Evolutionary conservation across 2,888 invertebrate species (phyloP).

Genomic region (Crematogaster levior): DNA sequence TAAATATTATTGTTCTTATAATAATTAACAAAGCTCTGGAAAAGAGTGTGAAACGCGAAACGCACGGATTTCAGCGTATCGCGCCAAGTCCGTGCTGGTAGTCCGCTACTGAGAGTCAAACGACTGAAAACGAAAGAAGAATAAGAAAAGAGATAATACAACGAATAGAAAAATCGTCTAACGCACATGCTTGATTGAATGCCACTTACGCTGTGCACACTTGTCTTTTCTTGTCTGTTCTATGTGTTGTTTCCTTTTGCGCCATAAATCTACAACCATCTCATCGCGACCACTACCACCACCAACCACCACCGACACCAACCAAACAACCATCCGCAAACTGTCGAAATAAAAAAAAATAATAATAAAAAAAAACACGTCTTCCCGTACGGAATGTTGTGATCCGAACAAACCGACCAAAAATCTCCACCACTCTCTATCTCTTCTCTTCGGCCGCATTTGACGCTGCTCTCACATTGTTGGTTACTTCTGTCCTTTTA

Average conservation of each 20-base stretch:
- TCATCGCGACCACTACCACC: conserved; percentile 65
- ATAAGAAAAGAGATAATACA: conserved; percentile 5
- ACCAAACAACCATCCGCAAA: conserved; percentile 59
- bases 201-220: conserved; percentile 85
- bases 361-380: conserved; percentile 25
- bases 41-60: background rate
- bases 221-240: conserved; percentile 84
- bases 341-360: conserved; percentile 48
- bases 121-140: background rate
- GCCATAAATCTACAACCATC: conserved; percentile 77
- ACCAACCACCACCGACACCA: conserved; percentile 50
- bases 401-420: conserved; percentile 43
- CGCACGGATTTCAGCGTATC: background rate
- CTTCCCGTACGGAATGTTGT: conserved; percentile 48
- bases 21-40: background rate
- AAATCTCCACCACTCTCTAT: conserved; percentile 64
- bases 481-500: conserved; percentile 85
- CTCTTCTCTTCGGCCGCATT: conserved; percentile 77
- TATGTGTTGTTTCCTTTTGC: conserved; percentile 85
- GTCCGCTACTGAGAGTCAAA: conserved; percentile 7
- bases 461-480: conserved; percentile 85
- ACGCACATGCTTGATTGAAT: conserved; percentile 83
- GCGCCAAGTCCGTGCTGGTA: background rate
- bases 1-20: background rate
- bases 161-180: conserved; percentile 43